These are phyloP conservation scores for Sparus aurata DNA, from an alignment of 2,797 vertebrate species.

Conservation along the genomic window DNA sequence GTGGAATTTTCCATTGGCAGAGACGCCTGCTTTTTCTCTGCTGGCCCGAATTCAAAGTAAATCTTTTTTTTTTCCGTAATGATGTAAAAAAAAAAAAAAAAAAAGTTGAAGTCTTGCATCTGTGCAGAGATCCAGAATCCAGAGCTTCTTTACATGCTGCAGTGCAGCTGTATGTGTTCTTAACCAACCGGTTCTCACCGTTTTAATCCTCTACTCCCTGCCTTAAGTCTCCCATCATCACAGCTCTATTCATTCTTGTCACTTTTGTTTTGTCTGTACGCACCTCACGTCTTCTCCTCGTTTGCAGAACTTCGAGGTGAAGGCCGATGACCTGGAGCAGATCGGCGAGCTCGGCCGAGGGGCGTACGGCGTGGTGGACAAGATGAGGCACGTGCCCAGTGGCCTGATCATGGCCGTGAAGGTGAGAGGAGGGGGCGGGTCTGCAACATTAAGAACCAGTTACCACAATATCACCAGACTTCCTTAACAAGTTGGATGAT, in stretches of 20 bases:
- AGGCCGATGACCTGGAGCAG: constrained; percentile 95
- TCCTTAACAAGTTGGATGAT: too few species aligned
- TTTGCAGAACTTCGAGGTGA: constrained; percentile 95
- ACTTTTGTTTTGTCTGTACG: too few species aligned
- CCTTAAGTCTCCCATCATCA: not conserved
- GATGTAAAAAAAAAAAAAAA: not conserved
- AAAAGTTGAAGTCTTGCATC: not conserved
- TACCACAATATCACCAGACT: too few species aligned
- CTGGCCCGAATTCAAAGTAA: constrained; percentile 11
- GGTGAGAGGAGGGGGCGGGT: constrained; percentile 75
- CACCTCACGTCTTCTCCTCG: not conserved
- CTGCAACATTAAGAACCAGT: not conserved
- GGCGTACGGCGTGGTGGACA: constrained; percentile 97
- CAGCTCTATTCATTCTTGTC: not conserved
- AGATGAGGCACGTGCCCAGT: constrained; percentile 95
- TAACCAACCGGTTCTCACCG: too few species aligned
- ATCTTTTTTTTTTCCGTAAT: not conserved
- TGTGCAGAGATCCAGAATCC: not conserved
- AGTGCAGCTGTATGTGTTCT: not conserved
- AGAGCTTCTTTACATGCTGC: not conserved
- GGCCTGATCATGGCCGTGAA: constrained; percentile 97
- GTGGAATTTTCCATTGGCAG: constrained; percentile 82
- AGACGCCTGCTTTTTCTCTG: constrained; percentile 30
- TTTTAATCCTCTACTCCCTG: not conserved
- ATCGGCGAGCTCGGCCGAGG: constrained; percentile 94